Evolutionary conservation across 2,797 vertebrate species (phyloP).

Genomic region (Takifugu ocellatus): DNA sequence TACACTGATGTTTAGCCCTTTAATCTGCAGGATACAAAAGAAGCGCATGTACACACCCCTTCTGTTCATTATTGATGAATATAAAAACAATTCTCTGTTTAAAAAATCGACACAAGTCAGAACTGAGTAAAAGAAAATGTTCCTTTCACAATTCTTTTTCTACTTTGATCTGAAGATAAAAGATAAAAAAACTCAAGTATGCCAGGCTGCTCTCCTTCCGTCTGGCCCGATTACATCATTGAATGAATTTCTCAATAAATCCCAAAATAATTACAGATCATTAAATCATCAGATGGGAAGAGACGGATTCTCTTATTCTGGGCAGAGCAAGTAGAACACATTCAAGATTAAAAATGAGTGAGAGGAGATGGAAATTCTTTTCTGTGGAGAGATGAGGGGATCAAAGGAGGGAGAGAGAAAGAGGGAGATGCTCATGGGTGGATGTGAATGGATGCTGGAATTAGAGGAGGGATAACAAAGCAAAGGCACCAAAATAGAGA

Average conservation of each 20-base stretch:
- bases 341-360: slow-evolving; percentile 4
- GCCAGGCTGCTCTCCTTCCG: too few species aligned
- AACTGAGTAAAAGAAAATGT: too few species aligned
- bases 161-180: background rate
- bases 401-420: slow-evolving; percentile 21
- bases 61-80: too few species aligned
- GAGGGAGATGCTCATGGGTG: slow-evolving; percentile 24
- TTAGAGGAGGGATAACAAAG: slow-evolving; percentile 31
- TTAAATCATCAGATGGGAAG: background rate
- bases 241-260: too few species aligned
- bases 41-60: too few species aligned
- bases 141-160: background rate
- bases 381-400: slow-evolving; percentile 33
- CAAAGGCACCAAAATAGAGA: slow-evolving; percentile 14
- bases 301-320: background rate
- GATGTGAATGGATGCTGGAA: slow-evolving; percentile 37
- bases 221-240: too few species aligned
- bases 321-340: background rate
- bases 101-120: too few species aligned
- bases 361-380: slow-evolving; percentile 23
- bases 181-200: background rate
- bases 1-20: background rate
- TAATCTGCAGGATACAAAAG: too few species aligned
- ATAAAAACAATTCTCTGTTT: too few species aligned
- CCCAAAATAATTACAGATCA: too few species aligned